phyloP scores from a whole-genome alignment of 2,113 vertebrate species.

The Cephalopterus ornatus region DNA sequence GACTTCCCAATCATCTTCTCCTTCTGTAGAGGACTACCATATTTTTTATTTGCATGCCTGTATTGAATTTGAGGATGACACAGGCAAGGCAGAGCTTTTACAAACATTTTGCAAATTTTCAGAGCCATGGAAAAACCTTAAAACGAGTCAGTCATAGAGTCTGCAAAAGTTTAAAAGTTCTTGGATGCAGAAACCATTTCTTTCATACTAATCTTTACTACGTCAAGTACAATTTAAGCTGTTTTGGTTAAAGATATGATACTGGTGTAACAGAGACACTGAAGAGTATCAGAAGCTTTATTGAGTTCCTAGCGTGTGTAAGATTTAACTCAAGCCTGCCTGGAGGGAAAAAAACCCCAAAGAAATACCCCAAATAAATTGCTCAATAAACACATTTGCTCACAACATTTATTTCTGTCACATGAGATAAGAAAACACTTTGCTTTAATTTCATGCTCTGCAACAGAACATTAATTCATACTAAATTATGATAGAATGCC shows the following conservation, averaged over 20 bases:
- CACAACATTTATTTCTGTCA: background rate
- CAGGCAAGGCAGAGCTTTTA: background rate
- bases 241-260: background rate
- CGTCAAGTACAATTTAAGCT: background rate
- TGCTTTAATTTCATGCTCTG: constrained; percentile 16
- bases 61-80: background rate
- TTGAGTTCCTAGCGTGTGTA: background rate
- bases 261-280: background rate
- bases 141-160: background rate
- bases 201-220: background rate
- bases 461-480: background rate
- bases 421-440: background rate
- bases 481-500: background rate
- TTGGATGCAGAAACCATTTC: background rate
- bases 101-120: background rate
- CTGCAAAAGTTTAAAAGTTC: background rate
- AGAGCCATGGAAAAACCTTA: background rate
- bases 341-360: background rate
- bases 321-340: background rate
- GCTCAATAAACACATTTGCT: background rate
- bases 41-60: background rate
- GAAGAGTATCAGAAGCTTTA: background rate
- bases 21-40: background rate
- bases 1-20: background rate
- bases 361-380: background rate